A percentile compares a stretch with the other conserved stretches of the same genome.
These are phyloP conservation scores for Meloidogyne exigua DNA, from an alignment of 1,140 invertebrate genomes.

Conservation along the genomic window DNA sequence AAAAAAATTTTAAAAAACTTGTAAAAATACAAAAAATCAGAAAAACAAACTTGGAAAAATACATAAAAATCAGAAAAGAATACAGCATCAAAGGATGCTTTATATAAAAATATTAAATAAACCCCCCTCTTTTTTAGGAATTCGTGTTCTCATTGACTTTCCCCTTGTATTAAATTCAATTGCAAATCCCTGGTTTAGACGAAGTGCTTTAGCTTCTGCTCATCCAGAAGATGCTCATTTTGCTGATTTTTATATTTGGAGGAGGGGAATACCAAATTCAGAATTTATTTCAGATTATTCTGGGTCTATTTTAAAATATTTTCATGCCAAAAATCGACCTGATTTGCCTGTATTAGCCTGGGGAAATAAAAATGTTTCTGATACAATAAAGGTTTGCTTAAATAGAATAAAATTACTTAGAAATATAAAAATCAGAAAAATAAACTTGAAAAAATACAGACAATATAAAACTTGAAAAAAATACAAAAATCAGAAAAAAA, in stretches of 20 bases:
- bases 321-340: constrained; percentile 38
- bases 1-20: no score
- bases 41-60: no score
- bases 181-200: constrained; percentile 55
- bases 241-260: constrained; percentile 53
- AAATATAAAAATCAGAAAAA: neutral
- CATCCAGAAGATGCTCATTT: constrained; percentile 48
- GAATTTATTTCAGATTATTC: constrained; percentile 43
- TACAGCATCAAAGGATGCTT: no score
- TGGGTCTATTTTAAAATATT: constrained; percentile 38
- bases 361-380: constrained; percentile 33
- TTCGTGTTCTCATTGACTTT: constrained; percentile 43
- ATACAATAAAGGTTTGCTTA: constrained; percentile 27
- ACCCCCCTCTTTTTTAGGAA: constrained; percentile 7
- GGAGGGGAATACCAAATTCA: constrained; percentile 32
- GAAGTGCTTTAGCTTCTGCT: constrained; percentile 38
- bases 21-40: no score
- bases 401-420: neutral
- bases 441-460: neutral
- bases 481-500: constrained; percentile 2
- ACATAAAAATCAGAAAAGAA: no score
- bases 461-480: no score
- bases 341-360: constrained; percentile 49
- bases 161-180: constrained; percentile 57
- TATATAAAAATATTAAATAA: no score